phyloP scores from a whole-genome alignment of 53 echinoderm and acorn worm species.

The Holothuria scabra region DNA sequence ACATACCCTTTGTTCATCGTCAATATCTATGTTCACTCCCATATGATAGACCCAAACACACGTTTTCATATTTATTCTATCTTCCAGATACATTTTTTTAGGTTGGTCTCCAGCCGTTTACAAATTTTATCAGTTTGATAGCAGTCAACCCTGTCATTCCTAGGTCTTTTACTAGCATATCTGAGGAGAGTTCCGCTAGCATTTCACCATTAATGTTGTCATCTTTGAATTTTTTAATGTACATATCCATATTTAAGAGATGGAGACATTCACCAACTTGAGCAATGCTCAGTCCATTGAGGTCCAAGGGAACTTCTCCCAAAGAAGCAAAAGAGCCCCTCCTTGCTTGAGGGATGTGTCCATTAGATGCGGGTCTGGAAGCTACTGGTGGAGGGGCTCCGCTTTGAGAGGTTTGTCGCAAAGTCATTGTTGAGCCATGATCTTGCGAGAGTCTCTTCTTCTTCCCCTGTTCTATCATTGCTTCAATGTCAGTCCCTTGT shows the following conservation, averaged over 20 bases:
- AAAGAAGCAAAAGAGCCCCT: constrained; percentile 51
- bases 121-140: constrained; percentile 81
- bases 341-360: constrained; percentile 8
- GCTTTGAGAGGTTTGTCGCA: background rate
- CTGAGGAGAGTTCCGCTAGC: constrained; percentile 61
- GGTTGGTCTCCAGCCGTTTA: constrained; percentile 88
- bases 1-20: no score
- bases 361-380: constrained; percentile 27
- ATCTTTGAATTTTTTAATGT: constrained; percentile 68
- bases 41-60: no score
- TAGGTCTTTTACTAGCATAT: constrained; percentile 77
- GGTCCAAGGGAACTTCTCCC: constrained; percentile 70
- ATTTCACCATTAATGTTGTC: constrained; percentile 85
- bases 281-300: constrained; percentile 74
- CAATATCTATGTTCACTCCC: no score
- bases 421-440: no score
- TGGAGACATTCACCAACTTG: constrained; percentile 78
- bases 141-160: constrained; percentile 69
- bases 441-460: no score
- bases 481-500: background rate
- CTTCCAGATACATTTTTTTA: background rate
- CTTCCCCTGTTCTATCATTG: background rate
- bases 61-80: no score
- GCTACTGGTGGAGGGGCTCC: constrained; percentile 57
- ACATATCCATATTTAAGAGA: constrained; percentile 77